Base-by-base conservation (phyloP, 2,888 invertebrate species). In the Auanema sp. region DNA sequence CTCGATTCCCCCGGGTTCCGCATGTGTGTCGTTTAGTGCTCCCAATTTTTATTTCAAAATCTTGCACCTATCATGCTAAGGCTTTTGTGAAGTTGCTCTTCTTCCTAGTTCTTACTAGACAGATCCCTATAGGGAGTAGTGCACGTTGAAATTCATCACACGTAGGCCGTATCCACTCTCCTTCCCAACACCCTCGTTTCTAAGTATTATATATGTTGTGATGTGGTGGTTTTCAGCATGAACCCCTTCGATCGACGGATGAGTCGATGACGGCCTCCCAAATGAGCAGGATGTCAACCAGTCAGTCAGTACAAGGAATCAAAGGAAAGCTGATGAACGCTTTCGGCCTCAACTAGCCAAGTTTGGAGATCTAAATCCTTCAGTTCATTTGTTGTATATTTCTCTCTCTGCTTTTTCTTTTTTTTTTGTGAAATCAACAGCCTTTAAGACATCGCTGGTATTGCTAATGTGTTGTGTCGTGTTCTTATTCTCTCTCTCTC, bases 291-390 rank as follows among this genome's bases (percentile, higher is more conserved):
- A 74, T 74, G 71, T 69, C 71, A 14, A 68, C 71, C 14, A 71
- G 71, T 40, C 65, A 65, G 16, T 74, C 74, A 18, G 68, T 68
- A 14, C 64, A 67, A 2, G 74, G 74, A 25, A 49, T 74, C 40
- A 74, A 74, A 50, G 71, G 71, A 40, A 74, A 74, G 52, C 53
- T 74, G 41, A 65, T 74, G 68, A 65, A 63, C 57, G 74, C 74
- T 24, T 58, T 74, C 21, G 74, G 74, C 42, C 62, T 74, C 47
- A 63, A 63, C 40, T 57, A 62, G 52, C 23, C 24, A 25, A 52
- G 6, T 16, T n/a, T 10, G n/a, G 52, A 25, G n/a, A n/a, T 52
- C 40, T 21, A 47, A 47, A 21, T 6, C 8, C 16, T 16, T 47
- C 47, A 21, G 47, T 47, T 33, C 33, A 33, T 33, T 33, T 18